These are phyloP conservation scores for Nasonia oneida DNA, from an alignment of 2,888 invertebrate genomes.

Conservation along the genomic window DNA sequence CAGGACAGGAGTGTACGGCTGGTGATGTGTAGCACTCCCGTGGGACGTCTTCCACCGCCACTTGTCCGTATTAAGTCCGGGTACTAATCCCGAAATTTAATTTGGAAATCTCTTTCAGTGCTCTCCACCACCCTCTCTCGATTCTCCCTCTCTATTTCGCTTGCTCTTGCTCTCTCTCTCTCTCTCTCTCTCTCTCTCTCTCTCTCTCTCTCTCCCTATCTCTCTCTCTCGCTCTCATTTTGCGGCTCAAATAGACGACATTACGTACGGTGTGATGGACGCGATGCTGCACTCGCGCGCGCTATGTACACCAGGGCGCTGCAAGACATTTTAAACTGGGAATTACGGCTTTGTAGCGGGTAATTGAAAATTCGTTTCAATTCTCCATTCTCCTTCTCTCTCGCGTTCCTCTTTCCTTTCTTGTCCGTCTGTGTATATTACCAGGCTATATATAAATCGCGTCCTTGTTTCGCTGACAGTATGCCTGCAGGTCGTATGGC, in stretches of 20 bases:
- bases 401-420: not conserved
- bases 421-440: not conserved
- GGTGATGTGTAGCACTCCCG: conserved; percentile 74
- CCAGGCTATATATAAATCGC: not conserved
- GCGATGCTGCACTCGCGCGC: not conserved
- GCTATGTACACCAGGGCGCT: conserved; percentile 13
- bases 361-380: conserved; percentile 78
- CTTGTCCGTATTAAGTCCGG: conserved; percentile 77
- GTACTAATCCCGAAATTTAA: conserved; percentile 79
- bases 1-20: conserved; percentile 45
- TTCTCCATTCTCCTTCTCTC: conserved; percentile 44
- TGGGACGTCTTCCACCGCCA: conserved; percentile 77
- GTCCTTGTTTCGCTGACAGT: not conserved
- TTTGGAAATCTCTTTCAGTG: conserved; percentile 78
- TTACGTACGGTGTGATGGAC: conserved; percentile 9
- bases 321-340: conserved; percentile 75
- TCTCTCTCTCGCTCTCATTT: not conserved
- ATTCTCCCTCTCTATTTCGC: not conserved
- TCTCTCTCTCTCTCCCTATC: not conserved
- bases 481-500: not conserved
- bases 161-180: not conserved
- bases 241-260: conserved; percentile 2
- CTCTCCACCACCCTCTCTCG: conserved; percentile 54
- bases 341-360: conserved; percentile 76
- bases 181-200: not conserved